Evolutionary conservation across 2,797 vertebrate species (phyloP).

Genomic region (Lutjanus campechanus): DNA sequence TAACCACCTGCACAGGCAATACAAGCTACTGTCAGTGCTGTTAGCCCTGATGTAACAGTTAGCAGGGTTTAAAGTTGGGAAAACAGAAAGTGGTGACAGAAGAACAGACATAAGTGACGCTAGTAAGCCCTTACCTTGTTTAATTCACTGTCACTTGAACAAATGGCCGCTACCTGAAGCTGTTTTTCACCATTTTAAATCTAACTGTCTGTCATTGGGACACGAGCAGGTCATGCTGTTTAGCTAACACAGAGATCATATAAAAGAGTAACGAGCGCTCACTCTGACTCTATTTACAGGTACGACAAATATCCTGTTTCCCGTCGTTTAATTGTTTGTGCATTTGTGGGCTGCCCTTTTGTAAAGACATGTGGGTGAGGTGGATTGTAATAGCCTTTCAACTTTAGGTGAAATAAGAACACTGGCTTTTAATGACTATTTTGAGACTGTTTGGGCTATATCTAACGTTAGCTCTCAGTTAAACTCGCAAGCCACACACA

Average conservation of each 20-base stretch:
- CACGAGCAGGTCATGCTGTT: slow-evolving; percentile 50
- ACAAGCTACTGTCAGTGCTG: background rate
- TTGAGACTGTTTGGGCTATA: background rate
- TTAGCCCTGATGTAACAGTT: background rate
- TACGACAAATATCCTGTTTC: background rate
- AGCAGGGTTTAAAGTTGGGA: background rate
- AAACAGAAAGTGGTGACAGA: background rate
- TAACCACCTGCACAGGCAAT: background rate
- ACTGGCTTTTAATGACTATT: background rate
- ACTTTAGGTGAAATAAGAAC: background rate
- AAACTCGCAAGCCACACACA: background rate
- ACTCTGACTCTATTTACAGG: slow-evolving; percentile 11
- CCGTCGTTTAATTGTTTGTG: background rate
- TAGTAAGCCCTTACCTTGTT: slow-evolving; percentile 28
- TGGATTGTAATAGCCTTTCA: background rate
- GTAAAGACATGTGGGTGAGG: no score
- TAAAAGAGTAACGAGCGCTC: accelerated
- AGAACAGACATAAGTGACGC: background rate
- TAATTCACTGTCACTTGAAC: background rate
- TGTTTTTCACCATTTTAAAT: background rate
- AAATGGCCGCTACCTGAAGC: background rate
- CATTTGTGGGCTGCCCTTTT: background rate
- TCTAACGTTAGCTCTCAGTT: background rate
- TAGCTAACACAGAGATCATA: slow-evolving; percentile 31
- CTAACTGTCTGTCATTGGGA: slow-evolving; percentile 42